Percentiles rank a stretch among this genome's conserved stretches.
These are phyloP conservation scores for Aphodius sticticus DNA, from an alignment of 2,888 invertebrate species.

Conservation along the genomic window DNA sequence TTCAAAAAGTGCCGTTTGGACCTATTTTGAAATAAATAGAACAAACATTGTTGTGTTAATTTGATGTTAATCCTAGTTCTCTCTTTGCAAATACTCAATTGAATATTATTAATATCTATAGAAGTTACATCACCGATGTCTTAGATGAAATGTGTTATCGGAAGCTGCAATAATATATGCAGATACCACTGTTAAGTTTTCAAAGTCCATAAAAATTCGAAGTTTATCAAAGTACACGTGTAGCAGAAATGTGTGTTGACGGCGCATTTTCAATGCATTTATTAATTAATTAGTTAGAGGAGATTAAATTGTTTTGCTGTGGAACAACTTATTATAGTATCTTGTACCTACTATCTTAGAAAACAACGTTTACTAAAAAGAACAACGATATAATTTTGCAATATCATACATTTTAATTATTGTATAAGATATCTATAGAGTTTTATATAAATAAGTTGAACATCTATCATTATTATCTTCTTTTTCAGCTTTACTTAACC, in stretches of 20 bases:
- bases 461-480: too few species aligned
- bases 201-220: not conserved
- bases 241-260: not conserved
- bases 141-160: not conserved
- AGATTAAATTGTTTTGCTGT: not conserved
- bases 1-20: too few species aligned
- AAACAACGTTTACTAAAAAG: not conserved
- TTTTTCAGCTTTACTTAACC: slow-evolving; percentile 46
- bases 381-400: not conserved
- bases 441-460: too few species aligned
- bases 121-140: not conserved
- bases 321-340: not conserved
- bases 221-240: not conserved
- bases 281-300: not conserved
- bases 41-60: too few species aligned
- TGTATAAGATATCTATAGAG: too few species aligned
- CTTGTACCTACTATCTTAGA: not conserved
- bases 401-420: too few species aligned
- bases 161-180: not conserved
- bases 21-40: too few species aligned
- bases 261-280: not conserved
- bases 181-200: too few species aligned
- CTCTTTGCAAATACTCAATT: not conserved
- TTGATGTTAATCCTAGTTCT: too few species aligned
- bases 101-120: not conserved